Conservation (phyloP, 2,797 vertebrate species). For the Prionace glauca region DNA sequence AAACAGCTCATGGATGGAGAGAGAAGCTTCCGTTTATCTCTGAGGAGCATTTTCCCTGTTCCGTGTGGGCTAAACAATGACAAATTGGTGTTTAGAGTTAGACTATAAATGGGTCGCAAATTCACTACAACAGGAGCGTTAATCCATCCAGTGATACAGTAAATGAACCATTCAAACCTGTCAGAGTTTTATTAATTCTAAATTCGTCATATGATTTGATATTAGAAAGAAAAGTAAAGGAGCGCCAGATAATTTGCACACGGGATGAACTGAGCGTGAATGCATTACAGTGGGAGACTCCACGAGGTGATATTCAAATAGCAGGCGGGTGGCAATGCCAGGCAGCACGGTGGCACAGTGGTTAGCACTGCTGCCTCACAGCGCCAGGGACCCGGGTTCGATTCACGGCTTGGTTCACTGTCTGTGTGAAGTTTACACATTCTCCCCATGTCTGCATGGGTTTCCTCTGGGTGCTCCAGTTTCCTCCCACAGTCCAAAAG, state of each 20-base stretch:
- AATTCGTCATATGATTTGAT: background rate
- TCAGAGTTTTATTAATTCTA: background rate
- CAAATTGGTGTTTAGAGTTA: conserved; percentile 25
- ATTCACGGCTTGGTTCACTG: no score
- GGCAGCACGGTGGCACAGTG: no score
- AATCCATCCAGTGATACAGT: background rate
- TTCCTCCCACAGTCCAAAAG: no score
- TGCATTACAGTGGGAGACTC: background rate
- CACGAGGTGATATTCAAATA: background rate
- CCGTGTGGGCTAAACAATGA: conserved; percentile 22
- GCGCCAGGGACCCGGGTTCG: no score
- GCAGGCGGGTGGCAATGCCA: no score
- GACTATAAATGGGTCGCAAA: background rate
- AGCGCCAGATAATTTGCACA: background rate
- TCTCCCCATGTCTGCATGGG: no score
- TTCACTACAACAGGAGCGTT: background rate
- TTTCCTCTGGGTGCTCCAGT: no score
- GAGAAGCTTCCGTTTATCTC: conserved; percentile 12
- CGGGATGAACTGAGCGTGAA: background rate
- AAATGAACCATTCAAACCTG: background rate
- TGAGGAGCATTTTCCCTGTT: background rate
- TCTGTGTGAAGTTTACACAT: no score
- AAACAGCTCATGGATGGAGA: conserved; percentile 8
- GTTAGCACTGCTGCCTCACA: no score
- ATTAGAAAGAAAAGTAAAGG: background rate